Conservation (phyloP, 2,797 vertebrate species). For the Myiothlypis coronata region DNA sequence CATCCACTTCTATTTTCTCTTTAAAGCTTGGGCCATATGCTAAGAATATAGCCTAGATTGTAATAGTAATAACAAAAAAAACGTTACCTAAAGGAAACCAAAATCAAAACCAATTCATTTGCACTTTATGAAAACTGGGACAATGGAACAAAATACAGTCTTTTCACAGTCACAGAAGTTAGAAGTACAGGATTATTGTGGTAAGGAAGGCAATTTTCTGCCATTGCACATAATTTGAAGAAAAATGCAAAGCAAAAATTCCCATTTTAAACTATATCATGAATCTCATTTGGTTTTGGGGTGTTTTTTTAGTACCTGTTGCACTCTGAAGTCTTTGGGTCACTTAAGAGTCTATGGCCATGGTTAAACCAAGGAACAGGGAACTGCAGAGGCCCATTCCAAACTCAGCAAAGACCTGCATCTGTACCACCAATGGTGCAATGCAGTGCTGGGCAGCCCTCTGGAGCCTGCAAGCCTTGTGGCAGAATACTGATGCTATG, state of each 20-base stretch:
- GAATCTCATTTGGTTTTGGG: background rate
- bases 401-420: background rate
- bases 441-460: background rate
- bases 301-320: background rate
- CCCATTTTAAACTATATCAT: background rate
- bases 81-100: background rate
- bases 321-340: background rate
- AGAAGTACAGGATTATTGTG: background rate
- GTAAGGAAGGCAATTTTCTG: background rate
- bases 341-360: background rate
- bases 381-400: background rate
- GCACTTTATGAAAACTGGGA: background rate
- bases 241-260: background rate
- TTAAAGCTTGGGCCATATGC: conserved; percentile 88
- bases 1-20: conserved; percentile 76
- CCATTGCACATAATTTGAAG: background rate
- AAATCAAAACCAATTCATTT: background rate
- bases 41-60: conserved; percentile 87
- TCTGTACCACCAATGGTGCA: background rate
- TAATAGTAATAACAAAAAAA: background rate
- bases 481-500: background rate
- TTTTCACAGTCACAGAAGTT: background rate
- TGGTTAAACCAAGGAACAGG: background rate
- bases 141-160: background rate
- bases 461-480: background rate